phyloP scores from a whole-genome alignment of 2,888 invertebrate species.

The Hemaris fuciformis region DNA sequence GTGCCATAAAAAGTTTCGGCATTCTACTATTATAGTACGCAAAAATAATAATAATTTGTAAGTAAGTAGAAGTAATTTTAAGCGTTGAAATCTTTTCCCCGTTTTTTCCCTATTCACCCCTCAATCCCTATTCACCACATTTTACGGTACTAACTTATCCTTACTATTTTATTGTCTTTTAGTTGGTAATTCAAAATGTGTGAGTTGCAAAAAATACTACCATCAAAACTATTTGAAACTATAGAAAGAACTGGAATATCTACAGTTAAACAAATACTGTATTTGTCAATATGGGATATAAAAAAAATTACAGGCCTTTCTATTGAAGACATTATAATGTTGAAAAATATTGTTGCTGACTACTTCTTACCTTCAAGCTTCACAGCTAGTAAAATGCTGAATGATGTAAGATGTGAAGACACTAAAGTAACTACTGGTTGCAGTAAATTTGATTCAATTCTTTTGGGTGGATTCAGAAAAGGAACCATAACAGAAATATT shows the following conservation, averaged over 20 bases:
- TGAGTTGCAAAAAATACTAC: conserved; percentile 27
- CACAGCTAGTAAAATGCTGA: conserved; percentile 39
- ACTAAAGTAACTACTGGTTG: conserved; percentile 79
- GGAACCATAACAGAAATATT: conserved; percentile 88
- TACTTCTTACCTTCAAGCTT: conserved; percentile 39
- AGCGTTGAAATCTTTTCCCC: too few relatives aligned
- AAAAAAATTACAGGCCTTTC: conserved; percentile 60
- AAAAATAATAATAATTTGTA: too few relatives aligned
- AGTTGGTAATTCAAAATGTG: neutral
- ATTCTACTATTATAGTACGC: too few relatives aligned
- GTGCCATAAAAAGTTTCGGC: too few relatives aligned
- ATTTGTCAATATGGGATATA: conserved; percentile 59
- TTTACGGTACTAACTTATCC: too few relatives aligned
- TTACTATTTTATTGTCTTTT: neutral
- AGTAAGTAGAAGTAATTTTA: too few relatives aligned
- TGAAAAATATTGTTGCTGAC: conserved; percentile 54
- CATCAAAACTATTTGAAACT: conserved; percentile 50
- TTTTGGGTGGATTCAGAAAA: conserved; percentile 85
- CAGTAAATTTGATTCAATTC: conserved; percentile 77
- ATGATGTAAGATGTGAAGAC: conserved; percentile 29
- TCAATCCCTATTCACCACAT: too few relatives aligned
- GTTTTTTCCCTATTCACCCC: too few relatives aligned
- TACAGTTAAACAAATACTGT: conserved; percentile 56
- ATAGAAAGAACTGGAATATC: conserved; percentile 57
- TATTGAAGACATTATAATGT: conserved; percentile 49